phyloP scores from a whole-genome alignment of 2,113 vertebrate species.

The Dromiciops gliroides region DNA sequence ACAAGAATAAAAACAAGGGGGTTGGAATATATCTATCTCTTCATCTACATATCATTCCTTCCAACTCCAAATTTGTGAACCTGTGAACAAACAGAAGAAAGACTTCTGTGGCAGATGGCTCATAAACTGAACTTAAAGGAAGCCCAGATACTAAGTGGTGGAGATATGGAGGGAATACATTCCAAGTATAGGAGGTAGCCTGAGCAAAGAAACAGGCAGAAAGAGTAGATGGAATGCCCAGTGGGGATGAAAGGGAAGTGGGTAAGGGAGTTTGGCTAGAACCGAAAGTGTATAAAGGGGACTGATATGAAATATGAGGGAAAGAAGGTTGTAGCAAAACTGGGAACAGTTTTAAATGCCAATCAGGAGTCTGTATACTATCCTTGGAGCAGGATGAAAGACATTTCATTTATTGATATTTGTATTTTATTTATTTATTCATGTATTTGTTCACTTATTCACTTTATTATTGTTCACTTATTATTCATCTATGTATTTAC shows the following conservation, averaged over 20 bases:
- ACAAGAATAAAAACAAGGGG: background rate
- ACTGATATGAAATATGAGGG: background rate
- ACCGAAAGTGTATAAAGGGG: background rate
- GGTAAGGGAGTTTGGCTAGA: background rate
- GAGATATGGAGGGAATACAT: background rate
- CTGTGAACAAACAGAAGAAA: background rate
- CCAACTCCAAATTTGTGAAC: background rate
- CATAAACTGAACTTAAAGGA: background rate
- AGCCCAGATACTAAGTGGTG: background rate
- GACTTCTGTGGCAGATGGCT: background rate
- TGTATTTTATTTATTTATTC: background rate
- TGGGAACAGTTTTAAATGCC: background rate
- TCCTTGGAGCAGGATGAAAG: background rate
- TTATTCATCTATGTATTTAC: background rate
- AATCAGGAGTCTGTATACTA: background rate
- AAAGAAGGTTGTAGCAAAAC: background rate
- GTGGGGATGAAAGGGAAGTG: too few species aligned
- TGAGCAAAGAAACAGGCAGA: background rate
- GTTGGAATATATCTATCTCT: background rate
- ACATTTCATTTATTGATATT: background rate
- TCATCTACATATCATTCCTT: background rate
- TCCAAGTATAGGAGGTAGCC: background rate
- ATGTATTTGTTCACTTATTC: background rate
- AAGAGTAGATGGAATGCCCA: background rate
- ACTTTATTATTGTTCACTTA: background rate